A percentile compares a stretch with the other conserved stretches of the same genome.
Evolutionary conservation across 1,140 invertebrate species (phyloP).

Genomic region (Portunus trituberculatus): DNA sequence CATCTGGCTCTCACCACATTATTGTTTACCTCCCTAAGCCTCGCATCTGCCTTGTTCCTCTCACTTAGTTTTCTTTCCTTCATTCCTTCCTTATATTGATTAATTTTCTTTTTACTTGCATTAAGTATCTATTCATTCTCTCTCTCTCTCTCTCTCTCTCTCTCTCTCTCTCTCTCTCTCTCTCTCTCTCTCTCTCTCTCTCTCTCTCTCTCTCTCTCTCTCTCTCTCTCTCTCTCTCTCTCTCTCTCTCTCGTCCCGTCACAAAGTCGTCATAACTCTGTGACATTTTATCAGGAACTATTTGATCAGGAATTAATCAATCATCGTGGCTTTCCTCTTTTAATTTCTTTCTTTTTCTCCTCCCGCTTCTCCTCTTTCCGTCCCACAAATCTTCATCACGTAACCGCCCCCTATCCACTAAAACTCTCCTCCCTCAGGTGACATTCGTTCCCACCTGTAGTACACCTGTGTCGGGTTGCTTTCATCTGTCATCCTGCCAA

Average conservation of each 20-base stretch:
- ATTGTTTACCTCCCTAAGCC: neutral
- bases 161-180: neutral
- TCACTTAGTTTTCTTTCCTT: neutral
- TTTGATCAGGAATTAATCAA: no score
- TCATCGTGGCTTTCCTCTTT: no score
- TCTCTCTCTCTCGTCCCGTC: neutral
- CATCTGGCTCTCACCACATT: neutral
- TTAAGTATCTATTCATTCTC: no score
- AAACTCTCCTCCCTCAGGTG: neutral
- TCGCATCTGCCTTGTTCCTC: neutral
- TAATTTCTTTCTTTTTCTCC: no score
- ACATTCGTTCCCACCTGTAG: neutral
- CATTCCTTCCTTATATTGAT: no score
- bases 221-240: slow-evolving; percentile 21
- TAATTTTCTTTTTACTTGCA: no score
- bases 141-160: no score
- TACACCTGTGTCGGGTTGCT: neutral
- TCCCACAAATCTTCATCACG: neutral
- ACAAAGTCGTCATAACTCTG: neutral
- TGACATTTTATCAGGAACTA: neutral
- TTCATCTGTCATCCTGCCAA: neutral
- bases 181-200: slow-evolving; percentile 20
- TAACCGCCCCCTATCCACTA: neutral
- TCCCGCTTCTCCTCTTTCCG: no score
- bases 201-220: slow-evolving; percentile 17